These are phyloP conservation scores for Psittacula derbiana DNA, from an alignment of 2,797 vertebrate species.

Conservation along the genomic window DNA sequence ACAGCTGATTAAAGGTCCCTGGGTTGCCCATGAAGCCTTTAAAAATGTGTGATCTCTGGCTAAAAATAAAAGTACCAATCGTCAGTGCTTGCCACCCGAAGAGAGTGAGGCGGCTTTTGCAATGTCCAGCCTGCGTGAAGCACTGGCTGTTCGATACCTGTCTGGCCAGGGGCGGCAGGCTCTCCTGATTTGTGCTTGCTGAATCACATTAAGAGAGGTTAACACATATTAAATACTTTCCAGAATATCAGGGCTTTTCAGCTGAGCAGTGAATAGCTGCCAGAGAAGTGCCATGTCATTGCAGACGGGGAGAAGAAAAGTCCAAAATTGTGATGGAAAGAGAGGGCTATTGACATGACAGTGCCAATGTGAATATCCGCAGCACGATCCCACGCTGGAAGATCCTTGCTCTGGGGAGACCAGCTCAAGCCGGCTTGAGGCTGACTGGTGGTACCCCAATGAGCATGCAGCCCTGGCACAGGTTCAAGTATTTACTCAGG, in stretches of 20 bases:
- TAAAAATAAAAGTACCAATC: not conserved
- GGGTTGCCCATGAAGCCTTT: not conserved
- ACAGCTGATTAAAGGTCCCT: not conserved
- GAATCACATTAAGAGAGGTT: conserved; percentile 51
- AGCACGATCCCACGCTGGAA: not conserved
- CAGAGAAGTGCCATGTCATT: conserved; percentile 56
- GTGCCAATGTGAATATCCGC: not conserved
- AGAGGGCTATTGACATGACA: not conserved
- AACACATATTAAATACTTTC: conserved; percentile 31
- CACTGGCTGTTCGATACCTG: not conserved
- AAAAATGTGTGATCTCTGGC: not conserved
- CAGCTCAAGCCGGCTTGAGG: not conserved
- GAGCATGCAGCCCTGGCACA: not conserved
- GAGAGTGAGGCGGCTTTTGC: not conserved
- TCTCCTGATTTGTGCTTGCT: not conserved
- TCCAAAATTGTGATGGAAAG: not conserved
- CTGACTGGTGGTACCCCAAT: not conserved
- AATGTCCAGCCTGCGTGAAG: not conserved
- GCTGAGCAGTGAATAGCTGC: conserved; percentile 8
- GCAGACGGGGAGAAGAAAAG: not conserved
- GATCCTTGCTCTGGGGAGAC: not conserved
- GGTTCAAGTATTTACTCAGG: not conserved
- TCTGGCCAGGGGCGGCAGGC: conserved; percentile 3
- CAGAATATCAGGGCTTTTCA: conserved; percentile 24
- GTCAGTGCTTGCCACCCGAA: not conserved